phyloP scores from a whole-genome alignment of 2,888 invertebrate genomes.

The Lepidochitona cinerea region DNA sequence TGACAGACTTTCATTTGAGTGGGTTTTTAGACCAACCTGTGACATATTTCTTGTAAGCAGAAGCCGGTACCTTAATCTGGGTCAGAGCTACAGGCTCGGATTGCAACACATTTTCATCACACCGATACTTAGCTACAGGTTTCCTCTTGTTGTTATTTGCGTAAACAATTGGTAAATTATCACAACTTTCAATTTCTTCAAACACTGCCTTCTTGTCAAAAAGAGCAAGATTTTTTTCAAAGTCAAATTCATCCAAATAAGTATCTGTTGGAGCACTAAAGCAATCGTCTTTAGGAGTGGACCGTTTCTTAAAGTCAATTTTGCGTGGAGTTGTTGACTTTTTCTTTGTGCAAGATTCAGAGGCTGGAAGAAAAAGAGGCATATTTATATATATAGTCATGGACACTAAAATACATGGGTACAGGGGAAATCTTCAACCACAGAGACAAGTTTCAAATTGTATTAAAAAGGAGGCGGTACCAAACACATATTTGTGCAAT shows the following conservation, averaged over 20 bases:
- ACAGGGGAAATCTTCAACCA: no score
- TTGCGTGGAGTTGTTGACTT: conserved; percentile 71
- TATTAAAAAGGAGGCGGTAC: no score
- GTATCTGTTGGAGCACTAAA: conserved; percentile 83
- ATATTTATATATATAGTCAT: no score
- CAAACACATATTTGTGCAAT: no score
- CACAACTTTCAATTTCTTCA: conserved; percentile 78
- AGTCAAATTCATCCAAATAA: conserved; percentile 87
- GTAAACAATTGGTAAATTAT: conserved; percentile 42
- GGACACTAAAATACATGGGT: no score
- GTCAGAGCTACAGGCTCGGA: conserved; percentile 78
- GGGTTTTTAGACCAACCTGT: conserved; percentile 73
- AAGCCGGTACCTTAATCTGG: conserved; percentile 81
- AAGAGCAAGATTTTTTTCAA: conserved; percentile 92
- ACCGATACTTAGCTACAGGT: conserved; percentile 78
- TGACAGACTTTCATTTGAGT: no score
- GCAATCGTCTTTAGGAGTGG: conserved; percentile 75
- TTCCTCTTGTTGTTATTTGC: conserved; percentile 37
- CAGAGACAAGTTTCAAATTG: no score
- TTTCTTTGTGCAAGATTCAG: conserved; percentile 19
- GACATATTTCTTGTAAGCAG: conserved; percentile 77
- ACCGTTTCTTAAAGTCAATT: conserved; percentile 76
- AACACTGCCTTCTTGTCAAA: conserved; percentile 89
- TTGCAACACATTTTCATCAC: conserved; percentile 88
- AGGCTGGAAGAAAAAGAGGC: no score